Base-by-base conservation (phyloP, 2,113 vertebrate species). In the Tetraodon nigroviridis region DNA sequence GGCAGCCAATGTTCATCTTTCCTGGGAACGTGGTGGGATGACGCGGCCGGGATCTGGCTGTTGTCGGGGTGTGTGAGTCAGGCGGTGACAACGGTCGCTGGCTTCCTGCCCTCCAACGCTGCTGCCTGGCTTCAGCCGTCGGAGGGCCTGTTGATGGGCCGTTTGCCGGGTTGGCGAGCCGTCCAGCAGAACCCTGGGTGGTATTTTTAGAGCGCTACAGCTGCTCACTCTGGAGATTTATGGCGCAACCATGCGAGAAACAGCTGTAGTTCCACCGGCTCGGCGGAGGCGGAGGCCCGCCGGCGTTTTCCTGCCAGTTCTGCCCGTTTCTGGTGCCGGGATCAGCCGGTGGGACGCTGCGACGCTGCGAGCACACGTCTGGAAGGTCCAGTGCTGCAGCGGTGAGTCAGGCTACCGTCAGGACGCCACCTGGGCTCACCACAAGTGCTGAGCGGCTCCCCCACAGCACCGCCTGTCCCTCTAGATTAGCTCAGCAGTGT, bases 131-230 rank as follows among this genome's bases (percentile, higher is more conserved):
- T 75, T 46, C 6, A 57, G 55, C 53, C 65, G 87, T 84, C 75
- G 73, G 75, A 55, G 69, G 76, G 66, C 75, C 78, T 72, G 78
- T 82, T 67, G 73, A 78, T 75, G 51, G 53, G 44, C 57, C 71
- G 62, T 84, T 77, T 79, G 77, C n/a, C n/a, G n/a, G n/a, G n/a
- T n/a, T n/a, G 74, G 74, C 71, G 48, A 24, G 18, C 64, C 61
- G 86, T 86, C 70, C 75, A n/a, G 65, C 69, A 68, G 80, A 71
- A 84, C 75, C 77, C 76, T 73, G 55, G 66, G 1, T 17, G 64
- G 78, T 89, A 88, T 89, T 84, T 88, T 86, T 89, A 87, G 83
- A 72, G 7, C 21, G 51, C 64, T 73, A 81, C 87, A 89, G 86
- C 87, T 89, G 86, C 87, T 85, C 79, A 82, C 76, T 71, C 61